Percentiles rank a stretch among this genome's conserved stretches.
These are phyloP conservation scores for Albula glossodonta DNA, from an alignment of 2,113 vertebrate species.

Conservation along the genomic window DNA sequence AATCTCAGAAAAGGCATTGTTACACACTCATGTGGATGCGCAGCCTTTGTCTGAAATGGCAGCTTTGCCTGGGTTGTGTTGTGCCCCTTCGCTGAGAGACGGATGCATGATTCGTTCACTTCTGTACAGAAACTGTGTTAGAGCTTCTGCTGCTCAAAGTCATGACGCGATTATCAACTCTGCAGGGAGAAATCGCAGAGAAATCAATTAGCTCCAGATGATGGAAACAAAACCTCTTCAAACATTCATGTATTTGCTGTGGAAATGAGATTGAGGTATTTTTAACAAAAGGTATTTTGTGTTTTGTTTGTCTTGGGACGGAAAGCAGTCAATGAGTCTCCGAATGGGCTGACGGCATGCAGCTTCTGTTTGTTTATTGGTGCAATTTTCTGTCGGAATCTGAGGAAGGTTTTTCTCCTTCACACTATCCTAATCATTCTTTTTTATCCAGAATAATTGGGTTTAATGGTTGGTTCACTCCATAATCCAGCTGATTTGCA, in stretches of 20 bases:
- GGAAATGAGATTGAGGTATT: background rate
- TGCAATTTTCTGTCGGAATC: background rate
- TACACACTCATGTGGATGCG: too few relatives aligned
- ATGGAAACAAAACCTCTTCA: background rate
- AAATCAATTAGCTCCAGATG: too few relatives aligned
- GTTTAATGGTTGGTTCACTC: background rate
- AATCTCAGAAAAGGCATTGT: background rate
- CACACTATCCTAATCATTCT: background rate
- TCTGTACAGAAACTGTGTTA: background rate
- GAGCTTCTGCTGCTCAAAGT: background rate
- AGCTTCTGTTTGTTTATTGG: background rate
- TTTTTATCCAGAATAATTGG: background rate
- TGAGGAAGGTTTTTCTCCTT: background rate
- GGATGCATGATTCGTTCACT: background rate
- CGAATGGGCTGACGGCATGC: background rate
- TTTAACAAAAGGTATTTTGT: background rate
- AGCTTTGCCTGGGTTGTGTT: too few relatives aligned
- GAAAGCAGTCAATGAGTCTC: background rate
- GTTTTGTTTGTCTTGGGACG: background rate
- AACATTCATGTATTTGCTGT: background rate
- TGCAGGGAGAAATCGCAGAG: background rate
- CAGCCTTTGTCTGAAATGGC: too few relatives aligned
- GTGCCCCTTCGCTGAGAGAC: background rate
- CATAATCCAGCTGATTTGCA: background rate
- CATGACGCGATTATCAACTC: background rate